Evolutionary conservation across 2,113 vertebrate genomes (phyloP).

Genomic region (Corythornis cristatus): DNA sequence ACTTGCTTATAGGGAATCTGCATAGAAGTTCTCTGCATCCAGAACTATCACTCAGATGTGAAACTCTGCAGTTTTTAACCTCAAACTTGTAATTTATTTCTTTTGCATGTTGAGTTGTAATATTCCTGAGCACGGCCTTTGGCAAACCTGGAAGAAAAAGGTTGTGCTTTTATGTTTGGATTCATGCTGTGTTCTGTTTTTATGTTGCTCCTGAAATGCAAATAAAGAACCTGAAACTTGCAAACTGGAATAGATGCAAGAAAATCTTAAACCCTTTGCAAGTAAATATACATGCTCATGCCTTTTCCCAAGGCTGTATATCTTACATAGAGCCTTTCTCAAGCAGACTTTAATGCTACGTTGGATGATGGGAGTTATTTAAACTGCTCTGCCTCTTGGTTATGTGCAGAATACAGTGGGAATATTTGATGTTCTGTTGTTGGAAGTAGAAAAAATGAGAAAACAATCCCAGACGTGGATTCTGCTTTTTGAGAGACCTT

Average conservation of each 20-base stretch:
- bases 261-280: neutral
- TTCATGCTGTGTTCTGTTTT: neutral
- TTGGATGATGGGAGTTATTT: neutral
- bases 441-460: neutral
- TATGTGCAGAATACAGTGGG: neutral
- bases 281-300: neutral
- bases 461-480: neutral
- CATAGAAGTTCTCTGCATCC: constrained; percentile 1
- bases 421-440: neutral
- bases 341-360: neutral
- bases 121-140: neutral
- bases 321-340: neutral
- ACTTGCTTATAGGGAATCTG: constrained; percentile 37
- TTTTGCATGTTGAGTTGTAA: neutral
- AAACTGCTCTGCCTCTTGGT: neutral
- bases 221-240: neutral
- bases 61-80: constrained; percentile 47
- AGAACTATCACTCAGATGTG: constrained; percentile 11
- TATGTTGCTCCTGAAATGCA: constrained; percentile 18
- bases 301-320: neutral
- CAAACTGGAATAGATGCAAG: neutral
- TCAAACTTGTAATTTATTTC: constrained; percentile 4
- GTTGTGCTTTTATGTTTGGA: neutral
- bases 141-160: constrained; percentile 6
- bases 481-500: neutral